phyloP scores from a whole-genome alignment of 1,140 invertebrate genomes.

The Adoxophyes honmai region DNA sequence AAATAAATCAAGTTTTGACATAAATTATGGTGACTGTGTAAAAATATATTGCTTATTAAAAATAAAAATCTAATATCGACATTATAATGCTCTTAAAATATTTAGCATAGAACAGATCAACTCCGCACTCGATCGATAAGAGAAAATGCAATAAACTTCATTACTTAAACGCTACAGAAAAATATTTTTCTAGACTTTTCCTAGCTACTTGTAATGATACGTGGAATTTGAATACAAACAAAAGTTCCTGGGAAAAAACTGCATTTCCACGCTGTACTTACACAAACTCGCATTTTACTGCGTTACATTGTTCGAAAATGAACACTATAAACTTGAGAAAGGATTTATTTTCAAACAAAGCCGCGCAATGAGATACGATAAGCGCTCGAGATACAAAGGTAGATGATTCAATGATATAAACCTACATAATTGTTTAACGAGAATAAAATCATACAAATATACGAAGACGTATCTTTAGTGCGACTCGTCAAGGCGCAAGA shows the following conservation, averaged over 20 bases:
- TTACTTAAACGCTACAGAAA: conserved; percentile 1
- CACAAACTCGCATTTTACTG: too few relatives aligned
- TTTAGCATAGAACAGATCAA: not conserved
- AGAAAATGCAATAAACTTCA: not conserved
- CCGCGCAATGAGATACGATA: too few relatives aligned
- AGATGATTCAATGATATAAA: too few relatives aligned
- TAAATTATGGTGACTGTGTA: not conserved
- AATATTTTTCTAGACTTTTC: conserved; percentile 11
- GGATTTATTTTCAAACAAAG: too few relatives aligned
- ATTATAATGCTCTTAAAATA: conserved; percentile 2
- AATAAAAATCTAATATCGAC: conserved; percentile 3
- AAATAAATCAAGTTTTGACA: too few relatives aligned
- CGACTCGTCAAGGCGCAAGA: too few relatives aligned
- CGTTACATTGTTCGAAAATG: too few relatives aligned
- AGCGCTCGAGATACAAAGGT: too few relatives aligned
- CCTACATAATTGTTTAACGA: too few relatives aligned
- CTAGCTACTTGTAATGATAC: not conserved
- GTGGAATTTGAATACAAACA: not conserved
- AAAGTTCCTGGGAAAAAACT: not conserved
- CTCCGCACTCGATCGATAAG: not conserved
- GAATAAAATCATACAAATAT: too few relatives aligned
- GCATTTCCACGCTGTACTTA: not conserved
- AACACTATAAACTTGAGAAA: too few relatives aligned
- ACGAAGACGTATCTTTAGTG: too few relatives aligned
- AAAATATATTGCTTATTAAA: conserved; percentile 6